Percentiles rank a stretch among this genome's conserved stretches.
phyloP scores from a whole-genome alignment of 2,797 vertebrate genomes.

The Pangasius sanitwongsei region DNA sequence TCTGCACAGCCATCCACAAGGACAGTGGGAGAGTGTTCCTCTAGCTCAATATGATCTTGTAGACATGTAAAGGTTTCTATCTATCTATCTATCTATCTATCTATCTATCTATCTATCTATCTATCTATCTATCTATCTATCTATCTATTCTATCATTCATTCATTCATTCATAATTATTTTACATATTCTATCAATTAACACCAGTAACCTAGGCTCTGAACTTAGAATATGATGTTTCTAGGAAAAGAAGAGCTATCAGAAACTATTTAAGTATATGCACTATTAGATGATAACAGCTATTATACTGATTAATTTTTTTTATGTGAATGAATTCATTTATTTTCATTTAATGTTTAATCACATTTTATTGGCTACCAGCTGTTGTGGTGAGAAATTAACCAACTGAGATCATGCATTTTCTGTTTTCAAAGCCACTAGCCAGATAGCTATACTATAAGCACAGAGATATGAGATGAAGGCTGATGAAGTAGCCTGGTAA shows the following conservation, averaged over 20 bases:
- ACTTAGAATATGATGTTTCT: neutral
- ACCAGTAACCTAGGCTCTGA: neutral
- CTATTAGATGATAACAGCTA: neutral
- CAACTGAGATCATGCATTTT: neutral
- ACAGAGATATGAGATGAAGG: neutral
- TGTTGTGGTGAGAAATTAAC: neutral
- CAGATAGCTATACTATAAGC: neutral
- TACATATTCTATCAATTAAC: neutral
- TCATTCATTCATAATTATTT: neutral
- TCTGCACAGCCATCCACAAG: neutral
- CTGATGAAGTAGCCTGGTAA: neutral
- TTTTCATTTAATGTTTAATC: too few relatives aligned
- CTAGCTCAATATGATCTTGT: neutral
- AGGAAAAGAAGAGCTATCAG: neutral
- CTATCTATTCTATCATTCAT: neutral
- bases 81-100: neutral
- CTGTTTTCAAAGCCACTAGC: too few relatives aligned
- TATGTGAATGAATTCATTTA: too few relatives aligned
- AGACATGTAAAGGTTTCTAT: neutral
- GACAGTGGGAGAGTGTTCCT: neutral
- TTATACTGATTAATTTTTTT: too few relatives aligned
- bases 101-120: too few relatives aligned
- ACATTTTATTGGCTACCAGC: too few relatives aligned
- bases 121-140: too few relatives aligned
- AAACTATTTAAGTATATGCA: neutral